Conservation (phyloP, 2,888 invertebrate genomes). For the Drosophila buzzatii region DNA sequence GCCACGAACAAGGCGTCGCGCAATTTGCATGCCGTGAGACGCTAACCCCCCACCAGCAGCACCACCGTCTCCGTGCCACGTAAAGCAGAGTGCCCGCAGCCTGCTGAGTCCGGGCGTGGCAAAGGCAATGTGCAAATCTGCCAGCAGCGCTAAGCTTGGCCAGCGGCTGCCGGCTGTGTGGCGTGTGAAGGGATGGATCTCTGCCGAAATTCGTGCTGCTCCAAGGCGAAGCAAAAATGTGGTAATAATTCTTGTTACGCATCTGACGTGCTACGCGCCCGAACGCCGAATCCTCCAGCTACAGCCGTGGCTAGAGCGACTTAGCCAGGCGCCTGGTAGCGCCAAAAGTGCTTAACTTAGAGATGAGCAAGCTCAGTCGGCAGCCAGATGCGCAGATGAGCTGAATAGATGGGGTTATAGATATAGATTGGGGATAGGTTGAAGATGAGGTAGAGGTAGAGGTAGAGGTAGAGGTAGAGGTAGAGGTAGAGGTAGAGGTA, state of each 20-base stretch:
- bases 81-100: neutral
- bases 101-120: slow-evolving; percentile 10
- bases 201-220: slow-evolving; percentile 10
- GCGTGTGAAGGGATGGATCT: neutral
- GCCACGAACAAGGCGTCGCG: slow-evolving; percentile 38
- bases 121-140: slow-evolving; percentile 58
- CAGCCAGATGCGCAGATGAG: neutral
- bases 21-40: slow-evolving; percentile 66
- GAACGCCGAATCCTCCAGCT: slow-evolving; percentile 25
- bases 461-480: neutral
- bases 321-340: slow-evolving; percentile 8
- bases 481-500: neutral
- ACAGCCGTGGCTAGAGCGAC: neutral
- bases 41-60: neutral
- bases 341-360: slow-evolving; percentile 6
- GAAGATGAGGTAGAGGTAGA: neutral
- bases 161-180: neutral
- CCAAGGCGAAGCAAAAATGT: slow-evolving; percentile 39
- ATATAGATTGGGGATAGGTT: neutral
- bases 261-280: slow-evolving; percentile 38
- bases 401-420: neutral
- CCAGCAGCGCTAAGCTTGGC: slow-evolving; percentile 12
- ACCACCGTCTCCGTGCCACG: neutral
- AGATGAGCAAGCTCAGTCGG: neutral
- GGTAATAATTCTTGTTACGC: slow-evolving; percentile 72